Conservation (phyloP, 2,888 invertebrate species). For the Anarsia innoxiella region DNA sequence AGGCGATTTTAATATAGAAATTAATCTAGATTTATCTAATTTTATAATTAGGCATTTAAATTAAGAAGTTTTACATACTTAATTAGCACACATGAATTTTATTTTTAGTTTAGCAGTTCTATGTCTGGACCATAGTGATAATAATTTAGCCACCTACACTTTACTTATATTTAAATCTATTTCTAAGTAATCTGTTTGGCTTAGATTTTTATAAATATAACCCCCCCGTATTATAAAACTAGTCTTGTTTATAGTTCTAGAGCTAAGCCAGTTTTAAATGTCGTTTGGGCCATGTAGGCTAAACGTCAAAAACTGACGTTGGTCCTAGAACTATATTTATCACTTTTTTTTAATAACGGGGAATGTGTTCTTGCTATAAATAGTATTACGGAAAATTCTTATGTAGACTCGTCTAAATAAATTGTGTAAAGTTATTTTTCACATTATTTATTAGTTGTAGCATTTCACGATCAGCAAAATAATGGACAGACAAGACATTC, state of each 20-base stretch:
- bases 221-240: too few relatives aligned
- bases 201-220: constrained; percentile 38
- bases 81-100: constrained; percentile 24
- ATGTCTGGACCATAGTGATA: constrained; percentile 35
- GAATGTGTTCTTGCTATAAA: constrained; percentile 28
- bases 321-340: too few relatives aligned
- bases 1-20: constrained; percentile 31
- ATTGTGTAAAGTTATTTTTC: constrained; percentile 52
- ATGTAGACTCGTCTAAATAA: constrained; percentile 60
- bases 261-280: too few relatives aligned
- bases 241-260: too few relatives aligned
- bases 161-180: constrained; percentile 25
- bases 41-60: constrained; percentile 53
- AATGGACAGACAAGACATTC: constrained; percentile 33
- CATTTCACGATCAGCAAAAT: constrained; percentile 14
- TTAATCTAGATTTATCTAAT: constrained; percentile 31
- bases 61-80: constrained; percentile 48
- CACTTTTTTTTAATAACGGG: too few relatives aligned
- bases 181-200: constrained; percentile 48
- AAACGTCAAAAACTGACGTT: too few relatives aligned
- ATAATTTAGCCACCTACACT: constrained; percentile 38
- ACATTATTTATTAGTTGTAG: constrained; percentile 41
- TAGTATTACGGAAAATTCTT: constrained; percentile 51
- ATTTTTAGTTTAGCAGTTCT: constrained; percentile 27
- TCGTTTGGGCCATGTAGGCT: too few relatives aligned